phyloP scores from a whole-genome alignment of 2,113 vertebrate genomes.

The Todiramphus chloris region DNA sequence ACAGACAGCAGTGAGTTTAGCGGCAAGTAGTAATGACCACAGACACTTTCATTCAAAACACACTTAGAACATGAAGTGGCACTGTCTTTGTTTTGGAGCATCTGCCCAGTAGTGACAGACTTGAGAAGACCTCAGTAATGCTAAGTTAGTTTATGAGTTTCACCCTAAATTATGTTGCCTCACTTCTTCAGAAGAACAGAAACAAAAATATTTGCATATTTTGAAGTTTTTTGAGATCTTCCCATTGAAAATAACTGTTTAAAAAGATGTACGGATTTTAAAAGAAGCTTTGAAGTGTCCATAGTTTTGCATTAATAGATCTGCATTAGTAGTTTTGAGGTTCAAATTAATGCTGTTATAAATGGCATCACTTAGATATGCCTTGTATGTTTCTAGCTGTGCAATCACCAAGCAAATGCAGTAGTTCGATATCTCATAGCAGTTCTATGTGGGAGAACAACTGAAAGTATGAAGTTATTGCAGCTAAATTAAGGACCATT shows the following conservation, averaged over 20 bases:
- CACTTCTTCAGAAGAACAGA: neutral
- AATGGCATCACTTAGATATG: slow-evolving; percentile 29
- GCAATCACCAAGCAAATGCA: slow-evolving; percentile 5
- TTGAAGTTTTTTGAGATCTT: neutral
- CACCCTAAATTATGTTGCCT: neutral
- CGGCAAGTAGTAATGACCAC: neutral
- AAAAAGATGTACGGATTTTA: neutral
- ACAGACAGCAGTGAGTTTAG: neutral
- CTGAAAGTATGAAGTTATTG: slow-evolving; percentile 32
- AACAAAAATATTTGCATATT: neutral
- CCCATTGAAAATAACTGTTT: neutral
- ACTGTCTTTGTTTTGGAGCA: neutral
- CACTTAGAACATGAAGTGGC: neutral
- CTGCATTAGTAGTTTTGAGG: neutral
- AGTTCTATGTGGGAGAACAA: slow-evolving; percentile 28
- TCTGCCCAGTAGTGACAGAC: neutral
- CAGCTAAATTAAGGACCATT: slow-evolving; percentile 51
- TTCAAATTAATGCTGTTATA: slow-evolving; percentile 33
- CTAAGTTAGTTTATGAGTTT: neutral
- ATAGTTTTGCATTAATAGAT: neutral
- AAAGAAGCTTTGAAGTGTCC: neutral
- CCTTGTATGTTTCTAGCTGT: neutral
- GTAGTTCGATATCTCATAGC: neutral
- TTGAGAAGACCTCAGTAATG: neutral
- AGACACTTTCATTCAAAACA: neutral